Evolutionary conservation across 2,888 invertebrate species (phyloP).

Genomic region (Hemistola chrysoprasaria): DNA sequence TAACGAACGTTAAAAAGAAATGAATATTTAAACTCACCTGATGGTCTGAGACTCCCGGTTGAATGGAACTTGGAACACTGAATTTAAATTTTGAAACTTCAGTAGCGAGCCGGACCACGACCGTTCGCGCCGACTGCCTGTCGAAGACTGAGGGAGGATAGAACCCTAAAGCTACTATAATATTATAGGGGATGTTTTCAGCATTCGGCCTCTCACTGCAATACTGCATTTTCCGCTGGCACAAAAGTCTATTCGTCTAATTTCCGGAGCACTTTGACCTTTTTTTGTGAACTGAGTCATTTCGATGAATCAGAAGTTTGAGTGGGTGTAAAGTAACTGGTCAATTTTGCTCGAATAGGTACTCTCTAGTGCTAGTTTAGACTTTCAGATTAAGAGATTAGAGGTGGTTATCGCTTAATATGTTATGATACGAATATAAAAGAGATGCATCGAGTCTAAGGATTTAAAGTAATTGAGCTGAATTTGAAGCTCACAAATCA

Average conservation of each 20-base stretch:
- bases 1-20: slow-evolving; percentile 37
- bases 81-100: slow-evolving; percentile 39
- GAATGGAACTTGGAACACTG: slow-evolving; percentile 40
- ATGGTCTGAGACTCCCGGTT: slow-evolving; percentile 27
- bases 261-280: slow-evolving; percentile 54
- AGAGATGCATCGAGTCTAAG: too few species aligned
- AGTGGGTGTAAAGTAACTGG: slow-evolving; percentile 12
- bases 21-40: slow-evolving; percentile 46
- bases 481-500: too few species aligned
- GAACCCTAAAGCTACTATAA: too few species aligned
- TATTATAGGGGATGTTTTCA: slow-evolving; percentile 21
- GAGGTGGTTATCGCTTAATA: too few species aligned
- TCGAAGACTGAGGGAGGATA: slow-evolving; percentile 47
- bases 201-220: slow-evolving; percentile 40
- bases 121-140: slow-evolving; percentile 34
- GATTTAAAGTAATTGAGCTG: too few species aligned
- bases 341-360: slow-evolving; percentile 9
- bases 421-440: too few species aligned
- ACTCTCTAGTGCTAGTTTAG: slow-evolving; percentile 10
- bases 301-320: slow-evolving; percentile 36
- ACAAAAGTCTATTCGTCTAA: slow-evolving; percentile 49
- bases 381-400: not conserved
- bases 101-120: slow-evolving; percentile 35
- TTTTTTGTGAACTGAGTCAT: slow-evolving; percentile 44
- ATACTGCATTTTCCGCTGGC: slow-evolving; percentile 40